A percentile compares a stretch with the other conserved stretches of the same genome.
Evolutionary conservation across 2,113 vertebrate species (phyloP).

Genomic region (Bombycilla garrulus): DNA sequence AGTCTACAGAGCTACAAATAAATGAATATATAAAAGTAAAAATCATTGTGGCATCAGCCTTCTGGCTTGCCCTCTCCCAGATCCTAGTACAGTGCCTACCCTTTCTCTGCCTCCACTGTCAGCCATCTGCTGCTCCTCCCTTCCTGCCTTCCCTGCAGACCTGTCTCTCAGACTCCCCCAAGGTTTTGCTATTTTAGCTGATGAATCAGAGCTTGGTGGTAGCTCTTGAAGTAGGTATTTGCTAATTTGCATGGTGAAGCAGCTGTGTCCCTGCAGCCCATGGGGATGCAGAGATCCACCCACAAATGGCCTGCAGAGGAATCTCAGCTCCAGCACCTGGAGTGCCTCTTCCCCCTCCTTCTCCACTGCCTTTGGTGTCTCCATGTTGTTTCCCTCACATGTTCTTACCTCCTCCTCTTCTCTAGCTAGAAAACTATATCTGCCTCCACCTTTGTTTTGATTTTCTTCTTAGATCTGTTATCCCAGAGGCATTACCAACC

Average conservation of each 20-base stretch:
- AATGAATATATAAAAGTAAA: not conserved
- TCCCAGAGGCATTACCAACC: not conserved
- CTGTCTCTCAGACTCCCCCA: not conserved
- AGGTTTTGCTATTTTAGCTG: not conserved
- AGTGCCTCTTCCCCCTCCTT: not conserved
- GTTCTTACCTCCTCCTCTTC: not conserved
- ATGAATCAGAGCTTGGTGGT: not conserved
- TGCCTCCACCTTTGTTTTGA: not conserved
- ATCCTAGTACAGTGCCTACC: not conserved
- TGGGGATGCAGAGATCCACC: too few species aligned
- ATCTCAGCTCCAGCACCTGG: accelerated
- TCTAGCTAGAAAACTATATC: not conserved
- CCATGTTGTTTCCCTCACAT: not conserved
- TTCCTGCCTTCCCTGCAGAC: not conserved
- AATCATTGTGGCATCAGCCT: not conserved
- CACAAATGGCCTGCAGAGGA: not conserved
- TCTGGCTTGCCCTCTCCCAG: not conserved
- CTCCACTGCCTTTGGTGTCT: not conserved
- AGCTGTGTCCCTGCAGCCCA: too few species aligned
- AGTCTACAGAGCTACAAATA: not conserved
- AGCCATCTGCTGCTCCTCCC: not conserved
- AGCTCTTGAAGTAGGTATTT: not conserved
- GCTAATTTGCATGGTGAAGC: not conserved
- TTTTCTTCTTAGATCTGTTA: not conserved
- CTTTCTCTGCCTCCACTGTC: not conserved